These are phyloP conservation scores for Pinna nobilis DNA, from an alignment of 1,140 invertebrate species.

Conservation along the genomic window DNA sequence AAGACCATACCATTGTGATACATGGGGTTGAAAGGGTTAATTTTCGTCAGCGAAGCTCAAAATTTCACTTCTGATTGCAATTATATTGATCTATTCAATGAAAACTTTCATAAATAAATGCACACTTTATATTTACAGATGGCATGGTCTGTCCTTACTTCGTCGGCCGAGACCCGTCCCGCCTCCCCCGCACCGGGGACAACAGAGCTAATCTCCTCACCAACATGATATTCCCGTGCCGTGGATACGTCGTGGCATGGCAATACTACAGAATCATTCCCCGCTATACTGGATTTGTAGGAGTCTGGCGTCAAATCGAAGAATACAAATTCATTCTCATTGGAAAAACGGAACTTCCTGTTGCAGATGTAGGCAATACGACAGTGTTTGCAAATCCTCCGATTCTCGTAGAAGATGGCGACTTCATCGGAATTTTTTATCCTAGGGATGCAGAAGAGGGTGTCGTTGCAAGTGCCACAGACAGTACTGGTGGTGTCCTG, in stretches of 20 bases:
- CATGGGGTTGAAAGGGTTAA: too few species aligned
- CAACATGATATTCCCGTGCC: conserved; percentile 67
- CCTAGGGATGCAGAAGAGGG: conserved; percentile 48
- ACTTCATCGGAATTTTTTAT: conserved; percentile 68
- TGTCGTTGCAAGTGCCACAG: conserved; percentile 59
- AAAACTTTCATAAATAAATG: too few species aligned
- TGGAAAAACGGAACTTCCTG: conserved; percentile 52
- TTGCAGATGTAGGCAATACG: conserved; percentile 54
- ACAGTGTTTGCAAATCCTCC: conserved; percentile 44
- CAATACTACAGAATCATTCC: conserved; percentile 62
- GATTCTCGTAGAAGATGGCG: conserved; percentile 60
- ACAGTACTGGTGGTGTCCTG: conserved; percentile 49
- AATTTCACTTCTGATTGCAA: too few species aligned
- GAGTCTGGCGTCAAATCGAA: conserved; percentile 60
- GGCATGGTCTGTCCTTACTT: conserved; percentile 55
- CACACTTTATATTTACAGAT: conserved; percentile 45
- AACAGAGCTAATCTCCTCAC: conserved; percentile 65
- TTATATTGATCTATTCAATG: too few species aligned
- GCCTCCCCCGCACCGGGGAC: conserved; percentile 56
- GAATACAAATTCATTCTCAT: conserved; percentile 57
- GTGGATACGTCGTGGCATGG: conserved; percentile 60
- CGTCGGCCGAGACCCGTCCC: conserved; percentile 57
- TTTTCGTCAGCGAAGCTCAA: too few species aligned
- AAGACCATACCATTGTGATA: too few species aligned
- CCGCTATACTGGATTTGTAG: conserved; percentile 42